Evolutionary conservation across 1,140 invertebrate genomes (phyloP).

Genomic region (Cotesia typhae): DNA sequence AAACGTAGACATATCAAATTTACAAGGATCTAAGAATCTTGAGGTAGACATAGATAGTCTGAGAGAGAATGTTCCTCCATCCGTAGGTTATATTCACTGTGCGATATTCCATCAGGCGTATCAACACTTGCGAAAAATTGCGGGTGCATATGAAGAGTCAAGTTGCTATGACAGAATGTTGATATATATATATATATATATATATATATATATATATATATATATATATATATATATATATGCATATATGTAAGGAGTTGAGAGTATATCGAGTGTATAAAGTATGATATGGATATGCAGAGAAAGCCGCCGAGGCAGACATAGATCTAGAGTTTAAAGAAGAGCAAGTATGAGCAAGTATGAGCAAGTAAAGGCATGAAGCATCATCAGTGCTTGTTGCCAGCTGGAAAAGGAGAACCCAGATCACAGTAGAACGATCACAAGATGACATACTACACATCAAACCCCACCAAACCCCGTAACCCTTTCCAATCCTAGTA

Average conservation of each 20-base stretch:
- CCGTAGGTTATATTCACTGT: constrained; percentile 49
- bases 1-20: not conserved
- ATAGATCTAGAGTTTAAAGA: no score
- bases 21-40: not conserved
- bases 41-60: not conserved
- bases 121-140: constrained; percentile 52
- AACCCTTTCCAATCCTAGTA: constrained; percentile 20
- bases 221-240: not conserved
- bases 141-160: constrained; percentile 48
- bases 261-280: no score
- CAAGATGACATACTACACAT: constrained; percentile 58
- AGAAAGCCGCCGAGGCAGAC: no score
- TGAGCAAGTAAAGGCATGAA: not conserved
- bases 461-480: constrained; percentile 47
- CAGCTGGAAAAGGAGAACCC: no score
- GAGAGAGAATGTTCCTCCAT: constrained; percentile 33
- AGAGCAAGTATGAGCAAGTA: not conserved
- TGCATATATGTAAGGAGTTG: no score
- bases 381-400: no score
- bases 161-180: not conserved
- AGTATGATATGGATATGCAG: no score
- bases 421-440: constrained; percentile 63
- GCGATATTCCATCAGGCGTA: constrained; percentile 56
- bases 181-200: not conserved
- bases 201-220: not conserved